Evolutionary conservation across 2,888 invertebrate genomes (phyloP).

Genomic region (Keiferia lycopersicella): DNA sequence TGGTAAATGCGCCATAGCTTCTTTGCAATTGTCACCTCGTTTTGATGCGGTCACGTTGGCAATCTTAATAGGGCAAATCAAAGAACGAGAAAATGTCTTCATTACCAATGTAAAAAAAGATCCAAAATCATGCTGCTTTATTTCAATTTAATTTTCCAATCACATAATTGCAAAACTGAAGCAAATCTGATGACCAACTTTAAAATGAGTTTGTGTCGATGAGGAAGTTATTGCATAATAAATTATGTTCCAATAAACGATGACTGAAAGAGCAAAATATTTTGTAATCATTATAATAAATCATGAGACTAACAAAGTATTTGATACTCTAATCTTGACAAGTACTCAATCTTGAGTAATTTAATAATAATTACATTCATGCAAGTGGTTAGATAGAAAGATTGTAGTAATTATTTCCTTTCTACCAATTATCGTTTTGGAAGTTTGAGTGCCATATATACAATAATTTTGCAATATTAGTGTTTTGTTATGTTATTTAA

Average conservation of each 20-base stretch:
- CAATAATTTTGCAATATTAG: no score
- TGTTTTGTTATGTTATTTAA: no score
- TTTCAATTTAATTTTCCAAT: background rate
- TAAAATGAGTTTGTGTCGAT: background rate
- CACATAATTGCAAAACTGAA: background rate
- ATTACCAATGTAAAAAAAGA: background rate
- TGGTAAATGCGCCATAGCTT: slow-evolving; percentile 15
- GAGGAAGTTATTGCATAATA: background rate
- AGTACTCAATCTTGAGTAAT: no score
- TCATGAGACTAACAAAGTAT: background rate
- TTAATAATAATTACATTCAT: background rate
- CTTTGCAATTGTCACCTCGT: slow-evolving; percentile 2
- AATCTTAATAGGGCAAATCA: slow-evolving; percentile 19
- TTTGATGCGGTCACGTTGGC: slow-evolving; percentile 10
- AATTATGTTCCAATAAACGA: background rate
- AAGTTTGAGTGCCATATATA: background rate
- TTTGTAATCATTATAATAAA: slow-evolving; percentile 4
- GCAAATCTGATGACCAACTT: background rate
- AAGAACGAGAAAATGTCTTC: background rate
- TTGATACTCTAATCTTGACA: background rate
- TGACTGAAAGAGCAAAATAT: background rate
- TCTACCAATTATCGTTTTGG: background rate
- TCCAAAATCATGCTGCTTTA: background rate
- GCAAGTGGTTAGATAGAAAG: background rate
- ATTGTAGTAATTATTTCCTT: background rate